Evolutionary conservation across 1,140 invertebrate species (phyloP).

Genomic region (Acromyrmex heyeri): DNA sequence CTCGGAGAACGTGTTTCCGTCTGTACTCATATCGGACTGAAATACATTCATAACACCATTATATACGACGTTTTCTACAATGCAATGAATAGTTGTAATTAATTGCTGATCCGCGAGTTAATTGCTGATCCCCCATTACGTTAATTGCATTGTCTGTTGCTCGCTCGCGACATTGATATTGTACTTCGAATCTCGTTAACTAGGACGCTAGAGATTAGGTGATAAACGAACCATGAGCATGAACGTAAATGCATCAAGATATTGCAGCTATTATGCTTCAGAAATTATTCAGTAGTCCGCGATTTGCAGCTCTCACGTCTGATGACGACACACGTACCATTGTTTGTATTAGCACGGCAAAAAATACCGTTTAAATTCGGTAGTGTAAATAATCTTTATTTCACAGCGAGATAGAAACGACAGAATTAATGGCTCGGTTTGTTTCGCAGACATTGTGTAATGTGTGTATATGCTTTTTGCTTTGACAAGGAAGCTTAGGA

Average conservation of each 20-base stretch:
- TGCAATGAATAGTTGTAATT: constrained; percentile 24
- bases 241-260: not conserved
- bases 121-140: not conserved
- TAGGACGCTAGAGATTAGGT: not conserved
- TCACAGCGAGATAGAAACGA: not conserved
- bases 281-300: constrained; percentile 2
- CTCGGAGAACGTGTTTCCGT: constrained; percentile 80
- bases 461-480: not conserved
- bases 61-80: not conserved
- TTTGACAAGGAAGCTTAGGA: not conserved
- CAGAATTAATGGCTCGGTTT: not conserved
- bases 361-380: not conserved
- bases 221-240: constrained; percentile 3
- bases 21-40: constrained; percentile 86
- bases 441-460: not conserved
- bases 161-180: not conserved
- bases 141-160: constrained; percentile 26
- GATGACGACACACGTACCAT: not conserved
- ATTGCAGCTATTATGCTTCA: not conserved
- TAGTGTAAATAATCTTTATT: constrained; percentile 32
- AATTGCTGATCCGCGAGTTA: not conserved
- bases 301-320: not conserved
- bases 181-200: constrained; percentile 18
- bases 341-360: not conserved
- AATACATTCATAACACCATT: constrained; percentile 47